Base-by-base conservation (phyloP, 1,140 invertebrate species). In the Lasioglossum albipes region DNA sequence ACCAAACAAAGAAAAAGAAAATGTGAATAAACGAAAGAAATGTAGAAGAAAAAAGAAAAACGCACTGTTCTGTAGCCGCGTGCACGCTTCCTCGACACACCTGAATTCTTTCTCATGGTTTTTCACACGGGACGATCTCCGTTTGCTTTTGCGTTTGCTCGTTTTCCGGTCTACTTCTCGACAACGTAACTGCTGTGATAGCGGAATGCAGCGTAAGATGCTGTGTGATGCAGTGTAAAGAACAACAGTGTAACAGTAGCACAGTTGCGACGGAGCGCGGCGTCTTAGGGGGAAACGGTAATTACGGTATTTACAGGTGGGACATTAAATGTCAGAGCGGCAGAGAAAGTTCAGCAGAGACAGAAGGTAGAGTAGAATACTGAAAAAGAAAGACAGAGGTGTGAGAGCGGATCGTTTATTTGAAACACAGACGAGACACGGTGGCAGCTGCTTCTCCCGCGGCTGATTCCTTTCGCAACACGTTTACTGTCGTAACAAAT, bases 111-210 rank as follows among this genome's bases (percentile, higher is more conserved):
- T 49, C 9, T 49, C 45, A 9, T 49, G 36, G 45, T 49, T 49
- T 13, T 13, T 9, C 45, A 9, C 45, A 36, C 36, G 36, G 36
- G 13, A 49, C 45, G 13, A 49, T 12, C 2, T 49, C 18, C 18
- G 18, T 16, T 13, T 16, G 52, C 5, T 13, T 49, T 13, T 7
- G n/a, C 18, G 22, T 73, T 66, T 0, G 1, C 31, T 22, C 27
- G 31, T 52, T 22, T 12, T 36, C 73, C 42, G 2, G 31, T 74
- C 36, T 18, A 61, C 70, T 78, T 78, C 75, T 76, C 75, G 67
- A 74, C 36, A 73, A 84, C 59, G 2, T 78, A 84, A 83, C 68
- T 81, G 73, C 84, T 90, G 89, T 89, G 89, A 90, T 90, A 90
- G 88, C 85, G 59, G 61, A 36, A 54, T 52, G 31, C 42, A 62